Evolutionary conservation across 2,888 invertebrate species (phyloP).

Genomic region (Orchesellides sinensis): DNA sequence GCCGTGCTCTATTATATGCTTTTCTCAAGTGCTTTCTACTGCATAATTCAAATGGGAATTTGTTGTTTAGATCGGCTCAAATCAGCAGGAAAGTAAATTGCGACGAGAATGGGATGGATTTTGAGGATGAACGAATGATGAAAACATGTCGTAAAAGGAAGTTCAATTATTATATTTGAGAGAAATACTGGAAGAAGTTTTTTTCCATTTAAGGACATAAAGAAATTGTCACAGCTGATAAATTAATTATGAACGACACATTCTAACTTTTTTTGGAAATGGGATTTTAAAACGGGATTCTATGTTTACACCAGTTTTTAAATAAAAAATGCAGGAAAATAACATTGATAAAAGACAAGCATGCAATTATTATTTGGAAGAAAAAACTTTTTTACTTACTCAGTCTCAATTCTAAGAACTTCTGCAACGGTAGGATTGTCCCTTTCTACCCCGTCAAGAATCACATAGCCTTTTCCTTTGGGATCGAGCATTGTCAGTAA

Average conservation of each 20-base stretch:
- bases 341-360: too few relatives aligned
- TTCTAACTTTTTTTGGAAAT: background rate
- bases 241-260: background rate
- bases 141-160: too few relatives aligned
- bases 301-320: background rate
- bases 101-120: too few relatives aligned
- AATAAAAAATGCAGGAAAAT: background rate
- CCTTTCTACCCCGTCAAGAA: conserved; percentile 80
- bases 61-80: background rate
- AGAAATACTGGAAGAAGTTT: too few relatives aligned
- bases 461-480: conserved; percentile 78
- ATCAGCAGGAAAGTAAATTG: background rate
- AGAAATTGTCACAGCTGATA: background rate
- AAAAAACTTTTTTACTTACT: conserved; percentile 77
- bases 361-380: too few relatives aligned
- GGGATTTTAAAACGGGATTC: background rate
- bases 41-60: background rate
- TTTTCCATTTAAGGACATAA: background rate
- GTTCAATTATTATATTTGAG: too few relatives aligned
- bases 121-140: too few relatives aligned
- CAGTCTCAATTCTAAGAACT: conserved; percentile 81
- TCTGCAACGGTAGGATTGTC: conserved; percentile 86
- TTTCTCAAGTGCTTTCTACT: background rate
- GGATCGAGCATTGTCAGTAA: conserved; percentile 72
- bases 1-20: too few relatives aligned